These are phyloP conservation scores for Drosophila vallismaia DNA, from an alignment of 2,888 invertebrate genomes.

Conservation along the genomic window DNA sequence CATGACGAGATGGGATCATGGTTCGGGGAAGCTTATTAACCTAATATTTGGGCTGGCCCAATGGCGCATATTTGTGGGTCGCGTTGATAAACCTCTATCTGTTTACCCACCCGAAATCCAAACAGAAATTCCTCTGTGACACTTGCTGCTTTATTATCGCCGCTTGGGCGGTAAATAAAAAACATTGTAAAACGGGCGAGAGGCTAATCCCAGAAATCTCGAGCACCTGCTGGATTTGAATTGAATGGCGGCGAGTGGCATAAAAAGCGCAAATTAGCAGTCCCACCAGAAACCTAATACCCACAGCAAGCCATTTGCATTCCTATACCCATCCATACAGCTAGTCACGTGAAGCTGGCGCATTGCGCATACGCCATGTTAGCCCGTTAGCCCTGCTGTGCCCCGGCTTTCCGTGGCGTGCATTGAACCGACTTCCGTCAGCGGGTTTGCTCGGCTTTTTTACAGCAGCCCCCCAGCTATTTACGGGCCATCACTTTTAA, in stretches of 20 bases:
- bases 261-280: constrained; percentile 23
- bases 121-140: constrained; percentile 32
- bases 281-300: constrained; percentile 27
- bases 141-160: constrained; percentile 38
- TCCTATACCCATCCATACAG: constrained; percentile 7
- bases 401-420: constrained; percentile 43
- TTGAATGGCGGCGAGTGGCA: constrained; percentile 12
- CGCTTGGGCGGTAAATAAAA: constrained; percentile 28
- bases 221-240: constrained; percentile 29
- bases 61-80: constrained; percentile 58
- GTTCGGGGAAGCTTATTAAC: constrained; percentile 1
- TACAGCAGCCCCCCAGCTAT: constrained; percentile 9
- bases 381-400: constrained; percentile 46
- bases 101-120: constrained; percentile 43
- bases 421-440: constrained; percentile 62
- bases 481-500: constrained; percentile 40
- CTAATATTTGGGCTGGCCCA: constrained; percentile 33
- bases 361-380: constrained; percentile 51
- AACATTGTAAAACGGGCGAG: constrained; percentile 24
- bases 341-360: constrained; percentile 62
- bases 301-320: constrained; percentile 10
- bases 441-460: constrained; percentile 2
- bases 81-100: constrained; percentile 44
- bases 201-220: constrained; percentile 28
- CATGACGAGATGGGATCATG: constrained; percentile 17